These are phyloP conservation scores for Halocynthia roretzi DNA, from an alignment of 23 tunicate species.

Conservation along the genomic window DNA sequence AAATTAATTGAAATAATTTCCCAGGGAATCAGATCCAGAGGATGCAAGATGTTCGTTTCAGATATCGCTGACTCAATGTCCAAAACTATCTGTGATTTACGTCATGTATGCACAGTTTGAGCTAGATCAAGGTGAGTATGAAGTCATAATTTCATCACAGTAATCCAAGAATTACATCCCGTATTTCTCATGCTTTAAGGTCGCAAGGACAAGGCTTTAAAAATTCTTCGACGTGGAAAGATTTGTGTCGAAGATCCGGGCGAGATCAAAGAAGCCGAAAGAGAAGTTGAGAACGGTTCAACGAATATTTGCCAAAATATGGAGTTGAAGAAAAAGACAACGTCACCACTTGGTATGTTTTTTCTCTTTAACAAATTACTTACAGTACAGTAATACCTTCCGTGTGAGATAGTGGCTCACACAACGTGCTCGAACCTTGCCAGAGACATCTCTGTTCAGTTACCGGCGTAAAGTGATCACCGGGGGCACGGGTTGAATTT, in stretches of 20 bases:
- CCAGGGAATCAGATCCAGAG: not conserved
- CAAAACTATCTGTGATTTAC: not conserved
- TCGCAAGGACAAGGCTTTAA: not conserved
- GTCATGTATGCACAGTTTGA: conserved; percentile 22
- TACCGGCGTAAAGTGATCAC: too few relatives aligned
- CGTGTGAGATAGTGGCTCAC: too few relatives aligned
- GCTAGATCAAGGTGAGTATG: not conserved
- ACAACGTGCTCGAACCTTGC: too few relatives aligned
- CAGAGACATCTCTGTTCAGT: too few relatives aligned
- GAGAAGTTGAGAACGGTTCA: not conserved
- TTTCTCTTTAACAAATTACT: too few relatives aligned
- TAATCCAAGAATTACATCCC: too few relatives aligned
- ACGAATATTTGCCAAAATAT: not conserved
- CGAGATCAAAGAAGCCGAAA: conserved; percentile 1
- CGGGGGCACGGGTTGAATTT: too few relatives aligned
- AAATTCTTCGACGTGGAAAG: not conserved
- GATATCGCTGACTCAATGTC: conserved; percentile 4
- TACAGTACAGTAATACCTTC: too few relatives aligned
- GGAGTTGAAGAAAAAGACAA: too few relatives aligned
- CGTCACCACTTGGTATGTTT: too few relatives aligned
- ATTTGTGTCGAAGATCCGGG: not conserved
- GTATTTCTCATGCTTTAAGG: not conserved
- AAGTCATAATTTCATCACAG: too few relatives aligned
- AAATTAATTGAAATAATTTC: not conserved
- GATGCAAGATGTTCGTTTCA: conserved; percentile 8